Evolutionary conservation across 2,113 vertebrate species (phyloP), one percentile per base, ranked within the genome.

Genomic region (Ceyx margarethae): DNA sequence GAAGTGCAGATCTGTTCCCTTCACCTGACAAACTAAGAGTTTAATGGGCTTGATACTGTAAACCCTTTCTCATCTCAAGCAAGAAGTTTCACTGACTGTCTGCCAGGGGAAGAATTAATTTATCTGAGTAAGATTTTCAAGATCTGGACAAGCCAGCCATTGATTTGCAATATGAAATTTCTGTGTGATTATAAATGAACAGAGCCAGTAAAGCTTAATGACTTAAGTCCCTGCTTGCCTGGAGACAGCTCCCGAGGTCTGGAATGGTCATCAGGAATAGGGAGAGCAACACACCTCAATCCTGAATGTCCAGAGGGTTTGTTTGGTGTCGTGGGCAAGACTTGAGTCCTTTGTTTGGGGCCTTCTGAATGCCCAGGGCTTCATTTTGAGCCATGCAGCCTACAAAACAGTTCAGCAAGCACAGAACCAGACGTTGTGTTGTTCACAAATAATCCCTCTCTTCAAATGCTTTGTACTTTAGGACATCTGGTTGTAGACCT

Each of bases 11-110:
- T 87, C 60, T 64, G 26, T 60, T 69, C 78, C 78, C 67, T 82
- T 92, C 67, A 82, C 87, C 84, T 91, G 64, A 87, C 58, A 60
- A 96, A 87, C 92, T 35, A n/a, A 12, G 75, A 86, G 75, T 91
- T 90, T 87, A 51, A 87, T 73, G 84, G 74, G 54, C 54, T 95
- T 89, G 71, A 69, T 89, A 54, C 19, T 85, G 67, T 71, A 94
- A 89, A 58, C 58, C 51, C 64, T 85, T 84, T 46, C 85, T 87
- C 37, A 0, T 50, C 74, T 86, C 54, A 64, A 25, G 83, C 66
- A 85, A 85, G 81, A 28, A 77, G 46, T 60, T 80, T 77, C 79
- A 69, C 17, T 90, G 81, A 57, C 69, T 79, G 69, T 42, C 69
- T 86, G 62, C 35, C 68, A 85, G 78, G 71, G 60, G 69, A 85